Evolutionary conservation across 1,140 invertebrate species (phyloP), one percentile per base, ranked within the genome.

Genomic region (Fragariocoptes setiger): DNA sequence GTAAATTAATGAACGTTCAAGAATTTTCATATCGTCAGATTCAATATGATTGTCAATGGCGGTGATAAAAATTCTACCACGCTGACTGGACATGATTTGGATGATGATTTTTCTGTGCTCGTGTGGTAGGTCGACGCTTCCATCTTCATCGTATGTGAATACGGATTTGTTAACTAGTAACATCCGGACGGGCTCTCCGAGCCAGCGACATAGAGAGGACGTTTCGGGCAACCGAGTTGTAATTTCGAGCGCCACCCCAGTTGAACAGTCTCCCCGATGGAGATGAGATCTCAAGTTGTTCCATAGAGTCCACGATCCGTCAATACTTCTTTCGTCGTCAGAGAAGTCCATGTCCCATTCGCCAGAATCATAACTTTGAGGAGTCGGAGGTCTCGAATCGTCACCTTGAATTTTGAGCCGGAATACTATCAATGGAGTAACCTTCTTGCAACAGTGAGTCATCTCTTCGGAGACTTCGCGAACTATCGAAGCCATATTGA

Each of bases 111-210:
- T 31, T 31, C 25, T 8, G n/a, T n/a, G 25, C 8, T 8, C 8
- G 8, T 8, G 25, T n/a, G 8, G 4, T 31, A 8, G n/a, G 13
- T 19, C 18, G 16, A 38, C 16, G 13, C 37, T 2, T 38, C 1
- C 16, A 38, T 38, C n/a, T 38, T 13, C 18, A 38, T 12, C 13
- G 17, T 38, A 38, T 38, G 13, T 16, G n/a, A 18, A 18, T 13
- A 17, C 18, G 12, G 12, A 12, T 14, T 1, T n/a, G 1, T 38
- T 1, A 16, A 38, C 12, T 38, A 38, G 12, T 16, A 38, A 12
- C n/a, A 15, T 38, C n/a, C 25, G 8, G 25, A 94, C 64, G 15
- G 82, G 82, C 61, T 94, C 86, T 4, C 82, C 79, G 14, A 82
- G 52, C 86, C 86, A 95, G 42, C 82, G 65, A 17, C 72, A 62